Evolutionary conservation across 2,797 vertebrate species (phyloP), one percentile per base, ranked within the genome.

Genomic region (Microhierax caerulescens): DNA sequence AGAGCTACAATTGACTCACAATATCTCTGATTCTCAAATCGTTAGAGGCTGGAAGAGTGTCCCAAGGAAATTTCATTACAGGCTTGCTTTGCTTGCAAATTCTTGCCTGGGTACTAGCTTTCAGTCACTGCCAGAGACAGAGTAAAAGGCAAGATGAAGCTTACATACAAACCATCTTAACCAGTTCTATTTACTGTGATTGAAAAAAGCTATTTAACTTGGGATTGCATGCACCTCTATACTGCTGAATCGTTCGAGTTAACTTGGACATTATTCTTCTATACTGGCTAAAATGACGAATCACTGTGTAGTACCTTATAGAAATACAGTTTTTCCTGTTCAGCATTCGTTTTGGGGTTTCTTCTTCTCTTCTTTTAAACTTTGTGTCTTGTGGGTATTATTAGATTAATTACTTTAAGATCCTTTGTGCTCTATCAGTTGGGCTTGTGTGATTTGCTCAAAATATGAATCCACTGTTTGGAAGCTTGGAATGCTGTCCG

Each of bases 281-380:
- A 22, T 53, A 3, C 16, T 63, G 18, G 20, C 27, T 24, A 20
- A 73, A 78, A 61, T 20, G 4, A 61, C 18, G 13, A 32, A 18
- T 45, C 7, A 32, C 34, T 61, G 5, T 13, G 10, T 69, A 76
- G 19, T 17, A 34, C 2, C 13, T 51, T 27, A 10, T 34, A 32
- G 10, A 75, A 76, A 60, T 11, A 63, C 5, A 13, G 0, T 5
- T 74, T 37, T 53, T 47, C 13, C 24, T 22, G 2, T 43, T 67
- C 25, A 61, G 3, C 11, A 0, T 25, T 13, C n/a, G 2, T 18
- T 48, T 53, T 8, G 12, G 6, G 3, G 7, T 23, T 39, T 45
- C 16, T 36, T 6, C 6, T 10, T 24, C 41, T 20, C 27, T 50
- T 14, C 11, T 72, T 80, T 80, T 54, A 45, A 63, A 45, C 23